Evolutionary conservation across 2,113 vertebrate species (phyloP).

Genomic region (Melospiza georgiana): DNA sequence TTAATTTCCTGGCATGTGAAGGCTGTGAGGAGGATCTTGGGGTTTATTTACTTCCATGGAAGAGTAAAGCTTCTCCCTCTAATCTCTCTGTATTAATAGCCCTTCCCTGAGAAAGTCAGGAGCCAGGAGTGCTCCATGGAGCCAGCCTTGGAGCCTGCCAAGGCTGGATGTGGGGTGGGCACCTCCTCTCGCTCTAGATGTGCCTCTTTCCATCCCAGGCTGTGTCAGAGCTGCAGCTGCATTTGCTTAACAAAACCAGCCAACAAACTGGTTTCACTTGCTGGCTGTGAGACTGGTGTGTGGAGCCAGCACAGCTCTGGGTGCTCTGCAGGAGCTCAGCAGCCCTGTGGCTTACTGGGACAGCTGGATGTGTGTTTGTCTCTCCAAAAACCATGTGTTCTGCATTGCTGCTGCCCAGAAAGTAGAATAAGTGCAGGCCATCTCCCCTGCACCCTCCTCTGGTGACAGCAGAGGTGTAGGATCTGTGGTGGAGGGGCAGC

Average conservation of each 20-base stretch:
- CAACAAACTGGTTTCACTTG: slow-evolving; percentile 38
- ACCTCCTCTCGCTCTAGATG: not conserved
- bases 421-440: fast-evolving
- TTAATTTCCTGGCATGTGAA: slow-evolving; percentile 39
- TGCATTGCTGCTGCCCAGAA: not conserved
- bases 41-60: not conserved
- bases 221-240: not conserved
- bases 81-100: not conserved
- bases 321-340: not conserved
- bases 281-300: not conserved
- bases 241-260: slow-evolving; percentile 37
- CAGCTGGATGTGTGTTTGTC: not conserved
- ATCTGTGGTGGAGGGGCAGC: not conserved
- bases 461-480: not conserved
- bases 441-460: not conserved
- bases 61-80: not conserved
- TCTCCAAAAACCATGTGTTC: not conserved
- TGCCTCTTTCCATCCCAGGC: not conserved
- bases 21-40: not conserved
- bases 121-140: fast-evolving
- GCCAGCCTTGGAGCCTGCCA: not conserved
- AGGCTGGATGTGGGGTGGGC: fast-evolving
- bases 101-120: not conserved
- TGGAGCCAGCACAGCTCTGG: not conserved
- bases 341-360: not conserved